Evolutionary conservation across 2,113 vertebrate species (phyloP), one percentile per base, ranked within the genome.

Genomic region (Cephalopterus ornatus): DNA sequence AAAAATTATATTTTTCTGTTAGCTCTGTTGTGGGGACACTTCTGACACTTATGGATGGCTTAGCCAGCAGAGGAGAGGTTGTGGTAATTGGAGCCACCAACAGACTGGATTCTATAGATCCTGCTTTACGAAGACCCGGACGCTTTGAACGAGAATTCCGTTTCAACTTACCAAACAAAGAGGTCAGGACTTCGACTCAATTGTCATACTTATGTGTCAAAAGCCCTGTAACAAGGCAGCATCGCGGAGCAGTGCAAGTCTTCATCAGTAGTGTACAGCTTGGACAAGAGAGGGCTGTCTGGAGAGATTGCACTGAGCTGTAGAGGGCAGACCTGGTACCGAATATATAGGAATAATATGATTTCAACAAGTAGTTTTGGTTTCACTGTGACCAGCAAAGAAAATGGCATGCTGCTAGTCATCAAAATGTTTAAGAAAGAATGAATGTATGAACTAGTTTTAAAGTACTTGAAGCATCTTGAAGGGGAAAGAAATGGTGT

Each of bases 31-130:
- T 99, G 77, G 99, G 99, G 4, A 99, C 99, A 0, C 97, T 99
- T 70, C 95, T 99, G 95, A 98, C 99, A 80, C 98, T 99, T 42
- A 99, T 99, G 99, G 99, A 99, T 93, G 99, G 99, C 56, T 96
- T 99, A 92, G 99, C 99, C 82, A 97, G 96, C 85, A 98, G 99
- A 96, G 99, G 99, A 91, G 99, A 99, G 95, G 97, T 99, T 42
- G 98, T 99, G 42, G 99, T 99, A 11, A 99, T 99, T 6, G 99
- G 99, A 74, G 99, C 99, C 33, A 99, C 99, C 67, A 99, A 99
- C 96, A 98, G 99, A 62, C 96, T 99, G 85, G 99, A 99, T 97
- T 98, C 99, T n/a, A 98, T 99, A 49, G 99, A 99, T 90, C 99
- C 99, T 33, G 99, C 99, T n/a, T 98, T 99, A 76, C 98, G 99